phyloP scores from a whole-genome alignment of 2,797 vertebrate genomes.

The Schizopygopsis malacanthus region DNA sequence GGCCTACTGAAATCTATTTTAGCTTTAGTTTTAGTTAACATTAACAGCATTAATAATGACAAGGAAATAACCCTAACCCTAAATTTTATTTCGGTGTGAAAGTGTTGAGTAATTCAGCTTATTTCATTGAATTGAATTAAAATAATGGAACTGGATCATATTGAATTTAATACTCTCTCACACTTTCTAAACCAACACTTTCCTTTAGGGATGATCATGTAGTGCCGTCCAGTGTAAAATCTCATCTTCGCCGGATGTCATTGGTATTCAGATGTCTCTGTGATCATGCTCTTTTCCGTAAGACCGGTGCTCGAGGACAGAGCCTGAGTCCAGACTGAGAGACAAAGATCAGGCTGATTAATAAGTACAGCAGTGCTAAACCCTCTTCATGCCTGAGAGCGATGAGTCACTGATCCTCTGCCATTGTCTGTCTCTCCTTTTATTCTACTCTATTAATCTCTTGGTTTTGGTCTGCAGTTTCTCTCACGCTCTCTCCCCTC shows the following conservation, averaged over 20 bases:
- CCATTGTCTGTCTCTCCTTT: neutral
- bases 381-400: constrained; percentile 5
- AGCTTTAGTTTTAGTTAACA: neutral
- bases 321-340: neutral
- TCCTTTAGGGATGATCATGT: neutral
- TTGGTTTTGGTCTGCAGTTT: constrained; percentile 1
- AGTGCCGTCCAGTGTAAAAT: neutral
- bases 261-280: neutral
- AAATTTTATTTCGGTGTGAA: neutral
- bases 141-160: neutral
- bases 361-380: constrained; percentile 22
- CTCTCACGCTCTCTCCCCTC: constrained; percentile 5
- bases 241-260: neutral
- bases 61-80: too few relatives aligned
- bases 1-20: neutral
- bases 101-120: neutral
- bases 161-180: neutral
- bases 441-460: constrained; percentile 32
- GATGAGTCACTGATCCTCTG: constrained; percentile 20
- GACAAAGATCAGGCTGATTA: constrained; percentile 21
- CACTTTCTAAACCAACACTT: neutral
- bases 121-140: neutral
- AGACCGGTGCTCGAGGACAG: neutral
- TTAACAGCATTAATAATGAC: neutral
- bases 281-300: neutral